These are phyloP conservation scores for Diarsia mendica DNA, from an alignment of 2,888 invertebrate species.

Conservation along the genomic window DNA sequence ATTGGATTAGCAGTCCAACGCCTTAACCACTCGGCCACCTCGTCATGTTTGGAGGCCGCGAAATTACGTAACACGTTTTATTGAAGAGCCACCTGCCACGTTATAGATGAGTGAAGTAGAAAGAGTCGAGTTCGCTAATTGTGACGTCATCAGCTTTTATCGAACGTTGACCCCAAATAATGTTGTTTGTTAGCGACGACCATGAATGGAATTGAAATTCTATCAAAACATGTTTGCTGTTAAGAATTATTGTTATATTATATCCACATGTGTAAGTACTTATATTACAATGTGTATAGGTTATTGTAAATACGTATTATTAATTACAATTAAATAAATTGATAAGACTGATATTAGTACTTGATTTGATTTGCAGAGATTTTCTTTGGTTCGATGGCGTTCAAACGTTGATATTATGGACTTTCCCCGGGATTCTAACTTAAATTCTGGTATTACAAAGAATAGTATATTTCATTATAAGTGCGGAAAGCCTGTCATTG, in stretches of 20 bases:
- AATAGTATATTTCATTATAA: too few species aligned
- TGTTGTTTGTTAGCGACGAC: constrained; percentile 36
- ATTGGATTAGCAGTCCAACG: constrained; percentile 96
- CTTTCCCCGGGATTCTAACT: too few species aligned
- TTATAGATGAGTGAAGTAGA: constrained; percentile 39
- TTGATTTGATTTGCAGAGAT: not conserved
- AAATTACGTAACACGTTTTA: constrained; percentile 69
- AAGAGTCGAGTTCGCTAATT: constrained; percentile 46
- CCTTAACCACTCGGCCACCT: constrained; percentile 97
- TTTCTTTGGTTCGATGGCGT: too few species aligned
- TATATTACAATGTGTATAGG: not conserved
- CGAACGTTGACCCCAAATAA: constrained; percentile 57
- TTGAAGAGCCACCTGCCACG: constrained; percentile 48
- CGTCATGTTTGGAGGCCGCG: constrained; percentile 85
- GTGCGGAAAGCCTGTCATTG: too few species aligned
- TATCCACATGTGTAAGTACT: too few species aligned
- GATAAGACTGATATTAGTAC: constrained; percentile 4
- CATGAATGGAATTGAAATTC: constrained; percentile 41
- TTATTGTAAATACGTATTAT: constrained; percentile 1
- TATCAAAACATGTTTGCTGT: constrained; percentile 7
- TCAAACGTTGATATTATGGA: too few species aligned
- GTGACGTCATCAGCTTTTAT: constrained; percentile 65
- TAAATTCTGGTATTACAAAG: too few species aligned
- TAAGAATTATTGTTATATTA: constrained; percentile 15
- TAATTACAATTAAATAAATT: constrained; percentile 2